Base-by-base conservation (phyloP, 2,797 vertebrate genomes). In the Corythornis leucogaster region DNA sequence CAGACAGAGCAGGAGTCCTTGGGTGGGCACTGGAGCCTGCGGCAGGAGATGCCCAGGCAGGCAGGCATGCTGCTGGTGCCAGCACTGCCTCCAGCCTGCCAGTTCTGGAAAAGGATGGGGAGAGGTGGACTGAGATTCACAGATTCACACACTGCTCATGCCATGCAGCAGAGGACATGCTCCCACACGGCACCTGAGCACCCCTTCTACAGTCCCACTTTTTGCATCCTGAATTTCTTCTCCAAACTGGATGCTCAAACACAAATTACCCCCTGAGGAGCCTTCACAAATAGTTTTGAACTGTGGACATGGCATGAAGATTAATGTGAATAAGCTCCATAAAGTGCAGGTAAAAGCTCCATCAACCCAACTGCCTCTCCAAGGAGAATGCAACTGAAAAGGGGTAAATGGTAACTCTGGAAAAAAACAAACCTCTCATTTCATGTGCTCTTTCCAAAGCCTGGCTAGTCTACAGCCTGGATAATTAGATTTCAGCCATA, bases 101-200 rank as follows among this genome's bases (percentile, higher is more conserved):
- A 1, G 18, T 14, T 30, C 59, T 85, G 50, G 50, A 30, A 55
- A 71, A 63, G 10, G 30, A 53, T 53, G 30, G 13, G 35, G 35
- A 78, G 5, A 43, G 1, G 2, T 3, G 18, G 58, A 31, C 42
- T 42, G n/a, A 45, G 62, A 59, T 64, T 33, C 2, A 0, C 20
- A 33, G 62, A 59, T 64, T 33, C 2, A 0, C 20, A 33, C 0
- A 1, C 59, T 2, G 3, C 25, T 67, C 13, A 9, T 15, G 31
- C 43, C 48, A 25, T 7, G 1, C 1, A 2, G 24, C 30, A 53
- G 21, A 42, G 30, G 26, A 78, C 6, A 30, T 0, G 0, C 5
- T 84, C 24, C 33, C 26, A 38, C 3, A 0, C 26, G 38, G 21
- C 38, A 50, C 38, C 22, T 24, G 19, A 63, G 40, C 40, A 43